Base-by-base conservation (phyloP, 2,888 invertebrate genomes). In the Sepiola atlantica region DNA sequence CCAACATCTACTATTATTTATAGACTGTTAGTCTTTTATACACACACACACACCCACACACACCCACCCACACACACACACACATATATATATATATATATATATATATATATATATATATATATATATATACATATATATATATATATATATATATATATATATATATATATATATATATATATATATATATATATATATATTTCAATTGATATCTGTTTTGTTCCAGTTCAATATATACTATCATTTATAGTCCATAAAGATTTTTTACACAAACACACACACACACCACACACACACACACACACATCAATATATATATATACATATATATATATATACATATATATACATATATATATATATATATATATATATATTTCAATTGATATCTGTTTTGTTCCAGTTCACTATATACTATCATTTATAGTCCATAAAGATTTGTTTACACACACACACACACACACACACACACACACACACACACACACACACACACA, bases 341-440 rank as follows among this genome's bases (percentile, higher is more conserved):
- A n/a, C 21, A n/a, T 90, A 90, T 90, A 90, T 90, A 90, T 90
- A 90, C 21, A 90, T 90, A 90, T 90, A 90, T 90, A 90, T 90
- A 90, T 90, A 90, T 90, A 90, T 90, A 18, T 14, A n/a, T n/a
- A n/a, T n/a, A n/a, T n/a, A n/a, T n/a, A n/a, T n/a, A n/a, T n/a
- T n/a, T n/a, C n/a, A n/a, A n/a, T n/a, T n/a, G n/a, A n/a, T n/a
- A n/a, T n/a, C n/a, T n/a, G n/a, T n/a, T n/a, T n/a, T n/a, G n/a
- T n/a, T n/a, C n/a, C n/a, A n/a, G n/a, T n/a, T n/a, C n/a, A n/a
- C n/a, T n/a, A n/a, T n/a, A n/a, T n/a, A 10, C 55, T 55, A 55
- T 14, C 55, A 55, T 55, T 55, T 55, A 55, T 55, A 55, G 16
- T 55, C 55, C 55, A 14, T 55, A 55, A 14, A 16, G 10, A 55